phyloP scores from a whole-genome alignment of 2,113 vertebrate species.

The Ceyx margarethae region DNA sequence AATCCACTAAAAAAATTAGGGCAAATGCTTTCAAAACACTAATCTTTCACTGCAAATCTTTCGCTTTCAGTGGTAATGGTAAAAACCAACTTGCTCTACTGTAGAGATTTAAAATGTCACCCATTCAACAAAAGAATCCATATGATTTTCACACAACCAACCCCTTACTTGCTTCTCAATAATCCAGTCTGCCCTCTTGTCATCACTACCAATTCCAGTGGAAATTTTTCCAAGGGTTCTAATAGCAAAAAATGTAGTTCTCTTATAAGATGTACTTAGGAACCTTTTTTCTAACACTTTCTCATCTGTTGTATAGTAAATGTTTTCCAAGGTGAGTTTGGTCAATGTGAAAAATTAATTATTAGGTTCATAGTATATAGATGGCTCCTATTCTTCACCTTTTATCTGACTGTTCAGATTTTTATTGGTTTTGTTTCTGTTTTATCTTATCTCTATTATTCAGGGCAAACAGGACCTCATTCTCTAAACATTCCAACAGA shows the following conservation, averaged over 20 bases:
- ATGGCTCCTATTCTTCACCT: neutral
- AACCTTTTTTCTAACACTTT: neutral
- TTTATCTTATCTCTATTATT: neutral
- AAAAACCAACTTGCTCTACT: neutral
- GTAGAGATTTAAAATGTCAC: neutral
- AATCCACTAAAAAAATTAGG: neutral
- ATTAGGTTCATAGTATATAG: neutral
- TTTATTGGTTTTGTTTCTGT: neutral
- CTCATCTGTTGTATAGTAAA: neutral
- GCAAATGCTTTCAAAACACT: neutral
- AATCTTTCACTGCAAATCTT: neutral
- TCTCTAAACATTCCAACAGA: neutral
- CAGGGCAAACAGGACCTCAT: neutral
- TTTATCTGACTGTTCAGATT: neutral
- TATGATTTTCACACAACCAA: neutral
- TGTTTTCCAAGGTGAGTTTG: neutral
- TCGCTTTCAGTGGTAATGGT: neutral
- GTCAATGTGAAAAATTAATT: neutral
- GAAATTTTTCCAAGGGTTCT: neutral
- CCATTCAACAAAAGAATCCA: neutral
- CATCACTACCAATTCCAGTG: neutral
- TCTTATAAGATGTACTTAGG: neutral
- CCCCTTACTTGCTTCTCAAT: neutral
- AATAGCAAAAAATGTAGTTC: neutral
- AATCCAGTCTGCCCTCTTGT: neutral